Evolutionary conservation across 1,140 invertebrate genomes (phyloP).

Genomic region (Macrosteles quadrilineatus): DNA sequence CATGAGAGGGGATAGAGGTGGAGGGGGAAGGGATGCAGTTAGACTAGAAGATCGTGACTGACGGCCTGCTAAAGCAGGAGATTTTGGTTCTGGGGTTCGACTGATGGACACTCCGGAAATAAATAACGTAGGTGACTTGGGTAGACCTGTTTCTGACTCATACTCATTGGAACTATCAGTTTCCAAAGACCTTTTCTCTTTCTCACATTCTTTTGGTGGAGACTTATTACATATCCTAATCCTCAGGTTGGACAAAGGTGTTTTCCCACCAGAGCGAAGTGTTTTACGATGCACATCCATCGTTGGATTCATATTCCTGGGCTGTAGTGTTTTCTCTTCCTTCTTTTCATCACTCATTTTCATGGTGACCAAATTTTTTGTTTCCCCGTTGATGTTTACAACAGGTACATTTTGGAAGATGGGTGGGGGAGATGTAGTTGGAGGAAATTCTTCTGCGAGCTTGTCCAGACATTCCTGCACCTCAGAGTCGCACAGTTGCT

Average conservation of each 20-base stretch:
- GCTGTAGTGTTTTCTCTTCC: conserved; percentile 16
- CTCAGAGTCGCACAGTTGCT: neutral
- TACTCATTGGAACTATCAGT: conserved; percentile 59
- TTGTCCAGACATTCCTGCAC: neutral
- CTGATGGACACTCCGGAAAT: conserved; percentile 63
- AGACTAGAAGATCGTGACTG: conserved; percentile 55
- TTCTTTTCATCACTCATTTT: conserved; percentile 12
- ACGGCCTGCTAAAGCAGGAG: conserved; percentile 49
- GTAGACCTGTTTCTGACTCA: conserved; percentile 60
- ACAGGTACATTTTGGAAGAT: conserved; percentile 4
- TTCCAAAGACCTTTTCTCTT: conserved; percentile 44
- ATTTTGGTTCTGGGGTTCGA: conserved; percentile 57
- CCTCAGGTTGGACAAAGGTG: conserved; percentile 20
- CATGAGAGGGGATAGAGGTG: conserved; percentile 43
- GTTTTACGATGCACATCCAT: conserved; percentile 34
- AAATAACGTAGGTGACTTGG: conserved; percentile 60
- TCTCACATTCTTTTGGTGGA: conserved; percentile 8
- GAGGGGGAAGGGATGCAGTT: conserved; percentile 51
- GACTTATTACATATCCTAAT: conserved; percentile 31
- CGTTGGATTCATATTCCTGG: conserved; percentile 7
- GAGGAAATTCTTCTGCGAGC: neutral
- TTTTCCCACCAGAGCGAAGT: conserved; percentile 37
- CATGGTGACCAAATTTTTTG: too few species aligned
- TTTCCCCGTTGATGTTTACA: neutral
- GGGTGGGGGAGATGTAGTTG: neutral